phyloP scores from a whole-genome alignment of 2,113 vertebrate species.

The Piprites chloris region DNA sequence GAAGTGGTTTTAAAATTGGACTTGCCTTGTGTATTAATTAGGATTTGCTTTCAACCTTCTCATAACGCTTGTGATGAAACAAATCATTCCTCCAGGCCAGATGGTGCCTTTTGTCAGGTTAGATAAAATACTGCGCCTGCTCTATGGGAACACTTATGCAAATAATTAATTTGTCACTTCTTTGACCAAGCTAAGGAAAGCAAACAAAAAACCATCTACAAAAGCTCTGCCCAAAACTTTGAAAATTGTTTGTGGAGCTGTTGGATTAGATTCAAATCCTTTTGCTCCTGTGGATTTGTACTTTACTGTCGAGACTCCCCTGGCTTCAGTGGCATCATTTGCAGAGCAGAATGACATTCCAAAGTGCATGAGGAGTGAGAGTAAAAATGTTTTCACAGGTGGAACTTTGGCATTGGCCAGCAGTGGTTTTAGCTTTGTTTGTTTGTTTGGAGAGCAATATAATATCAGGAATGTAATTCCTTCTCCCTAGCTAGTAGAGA shows the following conservation, averaged over 20 bases:
- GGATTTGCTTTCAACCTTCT: slow-evolving; percentile 7
- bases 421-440: background rate
- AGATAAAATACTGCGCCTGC: background rate
- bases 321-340: background rate
- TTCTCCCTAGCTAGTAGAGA: background rate
- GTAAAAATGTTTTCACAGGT: background rate
- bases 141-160: background rate
- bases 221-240: background rate
- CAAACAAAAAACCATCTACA: background rate
- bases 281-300: background rate
- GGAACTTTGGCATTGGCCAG: background rate
- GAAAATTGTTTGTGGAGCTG: background rate
- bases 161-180: slow-evolving; percentile 12
- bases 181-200: background rate
- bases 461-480: background rate
- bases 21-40: slow-evolving; percentile 20
- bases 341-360: background rate
- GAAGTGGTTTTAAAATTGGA: background rate
- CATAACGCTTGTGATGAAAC: background rate
- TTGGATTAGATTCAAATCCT: background rate
- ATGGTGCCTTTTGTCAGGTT: slow-evolving; percentile 34
- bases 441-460: background rate
- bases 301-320: background rate
- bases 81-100: background rate
- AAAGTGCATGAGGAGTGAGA: background rate